Base-by-base conservation (phyloP, 2,888 invertebrate genomes). In the Xanthia togata region DNA sequence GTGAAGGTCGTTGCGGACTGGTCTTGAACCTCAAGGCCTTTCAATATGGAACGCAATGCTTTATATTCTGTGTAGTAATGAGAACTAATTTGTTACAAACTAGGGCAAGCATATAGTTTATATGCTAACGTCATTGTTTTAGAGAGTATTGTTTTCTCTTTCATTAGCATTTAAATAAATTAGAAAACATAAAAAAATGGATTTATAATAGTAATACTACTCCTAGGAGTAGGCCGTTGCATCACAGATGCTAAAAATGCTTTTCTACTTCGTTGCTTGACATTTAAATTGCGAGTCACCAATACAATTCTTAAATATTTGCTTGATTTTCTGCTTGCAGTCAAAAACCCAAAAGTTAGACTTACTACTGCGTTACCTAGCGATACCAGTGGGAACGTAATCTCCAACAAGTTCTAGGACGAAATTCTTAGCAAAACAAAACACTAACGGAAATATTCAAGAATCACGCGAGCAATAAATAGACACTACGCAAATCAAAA, bases 61-160 rank as follows among this genome's bases (percentile, higher is more conserved):
- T 76, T 67, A 62, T 41, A 76, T 76, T 81, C 73, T 47, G 62
- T 50, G 55, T 74, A 64, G 50, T 63, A 81, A 26, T 55, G 67
- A 11, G 23, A 62, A 41, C 47, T 47, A n/a, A 78, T 82, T 76
- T 82, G 23, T 23, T 41, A 41, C 12, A 38, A 82, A 62, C 47
- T 67, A 47, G 47, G 67, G 44, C 76, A 78, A 76, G 53, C n/a
- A n/a, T 65, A 12, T 65, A 12, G 31, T 62, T 38, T 38, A 47
- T 12, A 41, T n/a, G 4, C 55, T 47, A 20, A 38, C 55, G n/a
- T 23, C 31, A 50, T 50, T 80, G 62, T 53, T n/a, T 0, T 41
- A 11, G 31, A n/a, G 38, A 31, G 14, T 31, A 79, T 50, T 79
- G 31, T 44, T 50, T 41, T 60, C 11, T 41, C 20, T 31, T 31